phyloP scores from a whole-genome alignment of 2,888 invertebrate genomes.

The Platycheirus albimanus region DNA sequence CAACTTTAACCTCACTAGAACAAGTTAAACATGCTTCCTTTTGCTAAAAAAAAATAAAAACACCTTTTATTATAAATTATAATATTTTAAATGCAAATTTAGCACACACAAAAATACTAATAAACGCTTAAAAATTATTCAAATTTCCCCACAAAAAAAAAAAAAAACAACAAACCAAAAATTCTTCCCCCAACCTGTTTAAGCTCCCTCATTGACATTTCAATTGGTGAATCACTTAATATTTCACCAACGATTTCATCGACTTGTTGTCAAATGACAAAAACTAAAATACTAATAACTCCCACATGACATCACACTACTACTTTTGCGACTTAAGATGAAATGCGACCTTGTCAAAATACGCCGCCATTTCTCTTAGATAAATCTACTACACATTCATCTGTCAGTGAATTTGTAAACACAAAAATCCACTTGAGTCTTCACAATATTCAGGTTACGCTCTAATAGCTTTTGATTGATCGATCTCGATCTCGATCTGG shows the following conservation, averaged over 20 bases:
- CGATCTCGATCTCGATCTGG: no score
- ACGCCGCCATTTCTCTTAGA: constrained; percentile 2
- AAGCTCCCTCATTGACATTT: constrained; percentile 13
- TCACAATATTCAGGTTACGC: constrained; percentile 44
- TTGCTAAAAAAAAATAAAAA: background rate
- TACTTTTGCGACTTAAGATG: constrained; percentile 18
- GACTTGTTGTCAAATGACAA: constrained; percentile 15
- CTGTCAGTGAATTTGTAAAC: background rate
- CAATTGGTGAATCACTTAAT: constrained; percentile 15
- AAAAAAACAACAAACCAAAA: background rate
- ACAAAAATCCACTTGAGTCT: background rate
- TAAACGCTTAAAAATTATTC: constrained; percentile 11
- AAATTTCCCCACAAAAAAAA: background rate
- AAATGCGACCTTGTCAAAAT: constrained; percentile 31
- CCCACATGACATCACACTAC: constrained; percentile 32
- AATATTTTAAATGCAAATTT: background rate
- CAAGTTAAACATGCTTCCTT: constrained; percentile 10
- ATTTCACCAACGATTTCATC: constrained; percentile 22
- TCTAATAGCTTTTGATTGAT: constrained; percentile 53
- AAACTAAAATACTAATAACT: background rate
- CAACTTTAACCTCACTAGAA: no score
- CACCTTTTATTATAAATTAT: background rate
- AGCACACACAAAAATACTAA: background rate
- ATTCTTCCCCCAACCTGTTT: background rate
- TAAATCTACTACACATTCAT: background rate